phyloP scores from a whole-genome alignment of 2,113 vertebrate species.

The Crotalus tigris region DNA sequence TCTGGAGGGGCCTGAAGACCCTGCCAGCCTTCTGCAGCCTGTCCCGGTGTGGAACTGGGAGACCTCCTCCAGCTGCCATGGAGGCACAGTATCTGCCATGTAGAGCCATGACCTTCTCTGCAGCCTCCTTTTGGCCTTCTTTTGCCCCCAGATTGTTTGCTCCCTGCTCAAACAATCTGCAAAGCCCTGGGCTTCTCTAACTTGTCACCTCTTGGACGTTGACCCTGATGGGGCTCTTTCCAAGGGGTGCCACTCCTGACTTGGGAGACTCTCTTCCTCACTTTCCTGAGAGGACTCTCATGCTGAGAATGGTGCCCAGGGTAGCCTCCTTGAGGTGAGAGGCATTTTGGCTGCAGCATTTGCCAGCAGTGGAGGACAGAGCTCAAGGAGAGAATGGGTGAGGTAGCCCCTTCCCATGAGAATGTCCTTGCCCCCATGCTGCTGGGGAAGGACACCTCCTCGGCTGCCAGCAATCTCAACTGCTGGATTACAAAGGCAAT shows the following conservation, averaged over 20 bases:
- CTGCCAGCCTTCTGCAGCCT: not conserved
- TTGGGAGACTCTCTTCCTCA: not conserved
- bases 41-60: not conserved
- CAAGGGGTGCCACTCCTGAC: not conserved
- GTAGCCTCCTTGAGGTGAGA: not conserved
- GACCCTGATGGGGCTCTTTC: not conserved
- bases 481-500: not conserved
- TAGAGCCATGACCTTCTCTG: not conserved
- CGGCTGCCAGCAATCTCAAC: not conserved
- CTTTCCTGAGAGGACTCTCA: not conserved
- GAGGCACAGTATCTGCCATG: not conserved
- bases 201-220: not conserved
- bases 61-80: not conserved
- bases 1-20: fast-evolving
- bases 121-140: not conserved
- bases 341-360: not conserved
- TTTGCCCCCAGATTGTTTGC: too few species aligned
- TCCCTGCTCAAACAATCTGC: not conserved
- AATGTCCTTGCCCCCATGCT: not conserved
- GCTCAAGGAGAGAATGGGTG: not conserved
- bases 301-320: not conserved
- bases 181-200: not conserved
- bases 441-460: not conserved
- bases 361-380: not conserved
- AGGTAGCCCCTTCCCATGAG: not conserved